These are phyloP conservation scores for Peucedramus taeniatus DNA, from an alignment of 2,113 vertebrate genomes.

Conservation along the genomic window DNA sequence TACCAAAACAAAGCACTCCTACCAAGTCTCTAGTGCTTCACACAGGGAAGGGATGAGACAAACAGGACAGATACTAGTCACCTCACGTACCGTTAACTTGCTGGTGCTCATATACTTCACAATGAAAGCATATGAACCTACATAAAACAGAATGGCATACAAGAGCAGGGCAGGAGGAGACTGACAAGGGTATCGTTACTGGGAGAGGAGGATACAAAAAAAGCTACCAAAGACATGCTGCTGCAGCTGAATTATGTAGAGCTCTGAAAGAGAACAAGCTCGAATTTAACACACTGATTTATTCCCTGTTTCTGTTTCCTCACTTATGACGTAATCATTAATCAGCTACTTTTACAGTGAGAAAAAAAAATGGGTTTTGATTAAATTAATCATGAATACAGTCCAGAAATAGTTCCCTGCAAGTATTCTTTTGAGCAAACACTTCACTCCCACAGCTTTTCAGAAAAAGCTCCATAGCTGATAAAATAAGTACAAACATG, in stretches of 20 bases:
- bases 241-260: conserved; percentile 28
- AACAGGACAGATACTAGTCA: background rate
- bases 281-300: background rate
- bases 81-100: background rate
- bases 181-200: background rate
- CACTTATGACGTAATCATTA: conserved; percentile 27
- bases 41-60: background rate
- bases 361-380: background rate
- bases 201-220: background rate
- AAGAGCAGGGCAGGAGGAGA: background rate
- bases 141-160: background rate
- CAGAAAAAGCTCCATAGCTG: conserved; percentile 7
- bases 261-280: background rate
- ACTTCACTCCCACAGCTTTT: conserved; percentile 54
- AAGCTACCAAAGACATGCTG: background rate
- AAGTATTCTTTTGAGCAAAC: conserved; percentile 46
- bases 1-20: background rate
- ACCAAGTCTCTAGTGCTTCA: background rate
- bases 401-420: conserved; percentile 22
- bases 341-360: conserved; percentile 30
- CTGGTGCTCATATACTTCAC: background rate
- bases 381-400: conserved; percentile 53
- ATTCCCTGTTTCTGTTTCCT: conserved; percentile 22
- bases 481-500: conserved; percentile 39
- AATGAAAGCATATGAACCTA: background rate